Evolutionary conservation across 2,113 vertebrate species (phyloP), one percentile per base, ranked within the genome.

Genomic region (Carlito syrichta): DNA sequence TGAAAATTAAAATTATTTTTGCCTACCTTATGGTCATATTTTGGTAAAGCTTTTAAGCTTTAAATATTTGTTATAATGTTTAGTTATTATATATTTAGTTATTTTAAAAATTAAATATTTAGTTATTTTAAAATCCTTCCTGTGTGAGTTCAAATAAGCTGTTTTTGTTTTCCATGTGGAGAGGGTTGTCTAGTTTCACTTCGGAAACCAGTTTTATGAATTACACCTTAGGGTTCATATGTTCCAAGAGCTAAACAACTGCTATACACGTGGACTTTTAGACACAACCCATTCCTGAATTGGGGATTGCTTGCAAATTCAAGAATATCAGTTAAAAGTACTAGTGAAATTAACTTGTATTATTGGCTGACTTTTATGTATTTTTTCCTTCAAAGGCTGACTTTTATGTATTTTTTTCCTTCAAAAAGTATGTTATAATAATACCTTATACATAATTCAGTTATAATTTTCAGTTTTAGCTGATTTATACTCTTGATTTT

Each of bases 381-480:
- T 52, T 86, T 79, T 78, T 87, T 71, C 27, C 54, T 95, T 56
- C 35, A 73, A 86, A 82, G 68, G 43, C 86, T 94, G 78, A 77
- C 43, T 54, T 86, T 85, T 77, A 66, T 93, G 19, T 74, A 77
- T 58, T 86, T 91, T n/a, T 74, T 86, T 68, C 23, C 54, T 95
- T 56, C 35, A 73, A 86, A 82, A 96, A 82, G 27, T 90, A 62
- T 94, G 38, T 68, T 93, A 58, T 50, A 76, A 88, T 97, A 95
- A 96, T 66, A 89, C 40, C 43, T 69, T 84, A 60, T 81, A 89
- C 19, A 89, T 30, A 95, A 83, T 62, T 96, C 71, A 94, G 30
- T 48, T 74, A 71, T 96, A 88, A 88, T 97, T 96, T 96, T 94
- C 89, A 91, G 73, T 94, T 95, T 95, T 95, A 68, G 40, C 40